Base-by-base conservation (phyloP, 2,888 invertebrate genomes). In the Aspidiotus rigidus region DNA sequence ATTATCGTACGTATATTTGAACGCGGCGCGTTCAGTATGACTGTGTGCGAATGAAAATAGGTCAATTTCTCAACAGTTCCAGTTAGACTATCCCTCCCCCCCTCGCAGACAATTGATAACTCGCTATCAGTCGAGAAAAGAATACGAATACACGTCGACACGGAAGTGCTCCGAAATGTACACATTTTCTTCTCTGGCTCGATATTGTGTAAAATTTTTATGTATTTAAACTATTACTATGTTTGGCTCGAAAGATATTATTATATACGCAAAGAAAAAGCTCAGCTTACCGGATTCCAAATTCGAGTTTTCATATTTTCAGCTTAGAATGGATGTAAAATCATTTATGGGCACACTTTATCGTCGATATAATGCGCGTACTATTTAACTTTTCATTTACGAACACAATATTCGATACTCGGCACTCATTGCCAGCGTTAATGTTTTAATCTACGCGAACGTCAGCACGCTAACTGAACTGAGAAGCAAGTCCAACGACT, bases 211-310 rank as follows among this genome's bases (percentile, higher is more conserved):
- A 28, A 28, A 28, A 28, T 28, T 28, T 28, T 28, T 28, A 28
- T 28, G 28, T 28, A 28, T 28, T 28, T 5, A 28, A 28, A 28
- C 28, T 3, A 28, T 28, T 5, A 28, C 28, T 5, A 28, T 28
- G 5, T 28, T 3, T 5, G 28, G 28, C 28, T 28, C 28, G 5
- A 5, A 28, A 28, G 5, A 28, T 28, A 28, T 13, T 13, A 49
- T 6, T 49, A 6, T 44, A 44, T 13, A 49, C 3, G 49, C 49
- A 49, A n/a, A 11, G 11, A 49, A 53, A 16, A 49, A 49, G 28
- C 49, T 39, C 44, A 64, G 55, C 64, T 64, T 64, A 64, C 64
- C 64, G 64, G 55, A 55, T 64, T 64, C 53, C 53, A 17, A 49
- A 64, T 64, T 55, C 54, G 54, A 64, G 41, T 64, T 64, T 64